Evolutionary conservation across 2,888 invertebrate species (phyloP).

Genomic region (Nudaria mundana): DNA sequence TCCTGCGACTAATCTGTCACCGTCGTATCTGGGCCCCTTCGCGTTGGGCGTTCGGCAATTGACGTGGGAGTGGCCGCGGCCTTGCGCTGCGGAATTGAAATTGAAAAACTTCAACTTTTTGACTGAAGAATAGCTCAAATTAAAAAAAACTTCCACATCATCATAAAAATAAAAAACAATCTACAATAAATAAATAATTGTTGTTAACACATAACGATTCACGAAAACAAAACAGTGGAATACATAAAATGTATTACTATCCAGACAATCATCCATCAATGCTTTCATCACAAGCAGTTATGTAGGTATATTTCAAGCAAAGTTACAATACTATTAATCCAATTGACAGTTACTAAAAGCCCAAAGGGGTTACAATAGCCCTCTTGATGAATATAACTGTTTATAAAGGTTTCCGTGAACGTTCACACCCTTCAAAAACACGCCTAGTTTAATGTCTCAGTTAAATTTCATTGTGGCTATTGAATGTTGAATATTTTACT

Average conservation of each 20-base stretch:
- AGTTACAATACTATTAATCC: conserved; percentile 36
- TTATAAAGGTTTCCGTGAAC: conserved; percentile 33
- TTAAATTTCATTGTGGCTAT: conserved; percentile 24
- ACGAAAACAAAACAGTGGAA: conserved; percentile 16
- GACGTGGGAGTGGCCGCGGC: too few species aligned
- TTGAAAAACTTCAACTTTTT: too few species aligned
- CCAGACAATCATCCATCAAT: conserved; percentile 17
- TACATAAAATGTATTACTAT: conserved; percentile 13
- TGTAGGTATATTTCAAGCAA: conserved; percentile 24
- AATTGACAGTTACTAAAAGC: conserved; percentile 38
- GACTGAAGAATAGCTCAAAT: too few species aligned
- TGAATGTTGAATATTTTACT: conserved; percentile 24
- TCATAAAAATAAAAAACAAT: too few species aligned
- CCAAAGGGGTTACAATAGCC: conserved; percentile 29
- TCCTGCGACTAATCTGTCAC: too few species aligned
- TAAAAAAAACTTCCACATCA: too few species aligned
- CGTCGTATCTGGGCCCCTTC: too few species aligned
- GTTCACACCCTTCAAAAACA: conserved; percentile 36
- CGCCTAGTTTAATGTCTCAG: conserved; percentile 28
- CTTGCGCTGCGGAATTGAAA: too few species aligned
- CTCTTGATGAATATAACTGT: conserved; percentile 25
- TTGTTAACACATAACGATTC: conserved; percentile 14
- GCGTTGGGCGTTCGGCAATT: too few species aligned
- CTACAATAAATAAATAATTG: too few species aligned
- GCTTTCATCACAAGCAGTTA: conserved; percentile 4